These are phyloP conservation scores for Neodiprion virginianus DNA, from an alignment of 1,140 invertebrate genomes.

Conservation along the genomic window DNA sequence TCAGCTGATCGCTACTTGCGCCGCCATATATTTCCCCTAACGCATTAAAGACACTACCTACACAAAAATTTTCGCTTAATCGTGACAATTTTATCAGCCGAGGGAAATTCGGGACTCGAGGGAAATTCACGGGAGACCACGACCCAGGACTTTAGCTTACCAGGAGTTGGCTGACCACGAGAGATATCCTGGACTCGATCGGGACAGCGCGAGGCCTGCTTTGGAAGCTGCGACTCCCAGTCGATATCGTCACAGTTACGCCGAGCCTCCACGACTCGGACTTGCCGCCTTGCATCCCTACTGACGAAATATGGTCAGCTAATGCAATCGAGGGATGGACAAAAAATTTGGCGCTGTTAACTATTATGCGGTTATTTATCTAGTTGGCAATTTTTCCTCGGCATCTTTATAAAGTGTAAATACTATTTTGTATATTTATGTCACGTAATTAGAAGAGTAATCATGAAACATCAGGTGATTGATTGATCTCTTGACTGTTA, in stretches of 20 bases:
- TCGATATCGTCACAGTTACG: conserved; percentile 65
- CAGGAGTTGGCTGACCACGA: conserved; percentile 65
- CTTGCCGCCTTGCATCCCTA: conserved; percentile 64
- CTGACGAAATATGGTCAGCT: conserved; percentile 34
- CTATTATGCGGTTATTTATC: too few species aligned
- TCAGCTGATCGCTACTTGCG: too few species aligned
- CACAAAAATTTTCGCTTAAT: too few species aligned
- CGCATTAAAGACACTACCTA: too few species aligned
- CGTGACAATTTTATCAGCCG: too few species aligned
- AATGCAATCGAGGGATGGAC: not conserved
- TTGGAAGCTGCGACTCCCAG: conserved; percentile 53
- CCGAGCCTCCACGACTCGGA: conserved; percentile 61
- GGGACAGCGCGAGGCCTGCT: conserved; percentile 61
- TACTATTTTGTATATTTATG: too few species aligned
- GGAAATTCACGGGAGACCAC: conserved; percentile 43
- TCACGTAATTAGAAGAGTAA: too few species aligned
- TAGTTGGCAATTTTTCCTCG: too few species aligned
- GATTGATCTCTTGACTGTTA: too few species aligned
- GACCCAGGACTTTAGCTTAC: conserved; percentile 53
- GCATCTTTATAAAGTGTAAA: too few species aligned
- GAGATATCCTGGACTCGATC: conserved; percentile 64
- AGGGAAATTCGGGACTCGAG: conserved; percentile 34
- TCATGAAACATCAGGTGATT: too few species aligned
- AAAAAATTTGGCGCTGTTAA: not conserved
- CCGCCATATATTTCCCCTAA: too few species aligned